A percentile compares a stretch with the other conserved stretches of the same genome.
These are phyloP conservation scores for Labia minor DNA, from an alignment of 2,888 invertebrate species.

Conservation along the genomic window DNA sequence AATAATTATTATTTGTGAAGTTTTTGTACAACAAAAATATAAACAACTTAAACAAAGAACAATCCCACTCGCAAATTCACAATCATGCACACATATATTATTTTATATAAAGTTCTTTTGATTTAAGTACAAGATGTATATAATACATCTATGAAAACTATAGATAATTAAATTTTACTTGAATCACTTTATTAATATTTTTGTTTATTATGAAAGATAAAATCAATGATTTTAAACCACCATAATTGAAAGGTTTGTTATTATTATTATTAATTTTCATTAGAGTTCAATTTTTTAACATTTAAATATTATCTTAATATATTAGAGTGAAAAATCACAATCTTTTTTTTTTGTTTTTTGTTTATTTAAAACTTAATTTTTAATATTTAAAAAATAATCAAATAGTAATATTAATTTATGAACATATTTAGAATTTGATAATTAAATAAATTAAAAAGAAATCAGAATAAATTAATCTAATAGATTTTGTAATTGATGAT, in stretches of 20 bases:
- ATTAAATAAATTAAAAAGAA: not conserved
- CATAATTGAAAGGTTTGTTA: not conserved
- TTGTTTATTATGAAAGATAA: slow-evolving; percentile 13
- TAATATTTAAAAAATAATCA: not conserved
- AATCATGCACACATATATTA: not conserved
- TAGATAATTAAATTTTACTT: not conserved
- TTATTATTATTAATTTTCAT: not conserved
- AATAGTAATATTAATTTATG: not conserved
- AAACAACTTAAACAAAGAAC: not conserved
- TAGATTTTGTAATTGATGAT: not conserved
- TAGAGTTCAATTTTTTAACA: not conserved
- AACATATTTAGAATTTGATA: not conserved
- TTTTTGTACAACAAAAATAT: slow-evolving; percentile 13
- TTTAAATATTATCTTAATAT: not conserved
- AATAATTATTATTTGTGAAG: not conserved
- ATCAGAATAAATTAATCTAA: not conserved
- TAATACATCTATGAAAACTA: not conserved
- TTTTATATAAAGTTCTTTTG: not conserved
- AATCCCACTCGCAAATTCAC: not conserved
- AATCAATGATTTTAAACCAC: slow-evolving; percentile 1
- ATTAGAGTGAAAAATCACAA: not conserved
- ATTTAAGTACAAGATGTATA: slow-evolving; percentile 1
- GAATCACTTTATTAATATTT: not conserved
- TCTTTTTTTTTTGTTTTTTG: no score
- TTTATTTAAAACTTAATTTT: not conserved